Conservation (phyloP, 2,797 vertebrate genomes). For the Luscinia luscinia region DNA sequence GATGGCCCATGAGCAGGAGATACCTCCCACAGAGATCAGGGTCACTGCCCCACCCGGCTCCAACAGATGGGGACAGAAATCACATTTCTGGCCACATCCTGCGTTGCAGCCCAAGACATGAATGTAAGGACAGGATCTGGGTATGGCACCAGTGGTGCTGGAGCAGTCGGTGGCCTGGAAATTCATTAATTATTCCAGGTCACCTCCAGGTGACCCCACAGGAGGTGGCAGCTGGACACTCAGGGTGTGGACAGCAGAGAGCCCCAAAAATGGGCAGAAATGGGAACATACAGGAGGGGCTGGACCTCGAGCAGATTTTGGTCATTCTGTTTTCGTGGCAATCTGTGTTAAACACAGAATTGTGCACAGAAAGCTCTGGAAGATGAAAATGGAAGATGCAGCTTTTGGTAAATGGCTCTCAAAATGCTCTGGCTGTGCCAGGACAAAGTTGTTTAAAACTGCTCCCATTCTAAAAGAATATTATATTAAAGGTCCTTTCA, state of each 20-base stretch:
- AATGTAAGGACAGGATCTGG: fast-evolving
- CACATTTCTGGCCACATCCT: no score
- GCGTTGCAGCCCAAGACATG: no score
- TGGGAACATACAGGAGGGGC: neutral
- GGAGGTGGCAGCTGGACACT: neutral
- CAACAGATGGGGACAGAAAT: no score
- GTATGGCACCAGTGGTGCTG: fast-evolving
- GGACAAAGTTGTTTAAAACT: neutral
- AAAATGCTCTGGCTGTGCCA: neutral
- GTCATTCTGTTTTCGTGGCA: fast-evolving
- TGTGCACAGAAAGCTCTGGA: neutral
- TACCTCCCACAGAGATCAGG: no score
- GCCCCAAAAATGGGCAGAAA: neutral
- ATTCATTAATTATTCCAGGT: fast-evolving
- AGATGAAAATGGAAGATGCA: fast-evolving
- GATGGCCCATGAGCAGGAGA: no score
- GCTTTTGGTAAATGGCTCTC: neutral
- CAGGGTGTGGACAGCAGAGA: fast-evolving
- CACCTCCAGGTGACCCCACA: fast-evolving
- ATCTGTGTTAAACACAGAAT: fast-evolving
- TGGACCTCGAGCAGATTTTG: fast-evolving
- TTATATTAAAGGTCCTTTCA: neutral
- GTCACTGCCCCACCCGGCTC: no score
- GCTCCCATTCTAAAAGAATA: fast-evolving
- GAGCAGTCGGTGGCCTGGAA: neutral